A percentile compares a stretch with the other conserved stretches of the same genome.
phyloP scores from a whole-genome alignment of 2,797 vertebrate genomes.

The Chelmon rostratus region DNA sequence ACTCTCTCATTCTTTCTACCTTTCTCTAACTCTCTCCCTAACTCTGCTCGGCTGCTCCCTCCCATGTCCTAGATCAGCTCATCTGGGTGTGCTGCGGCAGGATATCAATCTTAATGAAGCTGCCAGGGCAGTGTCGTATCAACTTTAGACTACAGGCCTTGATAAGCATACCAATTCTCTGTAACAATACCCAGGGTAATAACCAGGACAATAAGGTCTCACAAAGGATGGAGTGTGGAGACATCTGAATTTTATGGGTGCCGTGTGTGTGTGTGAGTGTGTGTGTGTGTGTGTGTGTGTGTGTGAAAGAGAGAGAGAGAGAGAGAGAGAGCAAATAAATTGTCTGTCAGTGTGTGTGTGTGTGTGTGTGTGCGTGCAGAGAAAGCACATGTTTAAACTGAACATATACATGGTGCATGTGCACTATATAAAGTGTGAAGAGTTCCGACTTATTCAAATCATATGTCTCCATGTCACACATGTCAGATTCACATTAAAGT shows the following conservation, averaged over 20 bases:
- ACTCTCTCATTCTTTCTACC: conserved; percentile 50
- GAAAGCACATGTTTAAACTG: conserved; percentile 45
- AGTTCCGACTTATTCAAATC: conserved; percentile 35
- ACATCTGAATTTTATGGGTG: conserved; percentile 79
- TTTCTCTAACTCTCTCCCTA: conserved; percentile 50
- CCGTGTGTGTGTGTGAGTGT: conserved; percentile 48
- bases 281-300: conserved; percentile 20
- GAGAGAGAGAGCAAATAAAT: conserved; percentile 44
- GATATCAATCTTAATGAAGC: conserved; percentile 84
- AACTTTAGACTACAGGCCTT: conserved; percentile 80
- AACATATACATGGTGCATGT: conserved; percentile 25
- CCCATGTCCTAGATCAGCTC: conserved; percentile 70
- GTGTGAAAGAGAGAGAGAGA: not conserved
- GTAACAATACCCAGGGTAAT: conserved; percentile 81
- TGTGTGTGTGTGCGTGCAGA: conserved; percentile 8
- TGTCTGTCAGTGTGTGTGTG: conserved; percentile 30
- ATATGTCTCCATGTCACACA: conserved; percentile 36
- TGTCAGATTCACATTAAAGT: conserved; percentile 37
- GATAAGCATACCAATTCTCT: conserved; percentile 82
- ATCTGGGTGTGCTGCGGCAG: conserved; percentile 68
- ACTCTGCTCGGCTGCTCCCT: conserved; percentile 54
- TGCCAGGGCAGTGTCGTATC: conserved; percentile 77
- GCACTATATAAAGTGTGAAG: conserved; percentile 22
- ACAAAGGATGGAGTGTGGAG: conserved; percentile 79
- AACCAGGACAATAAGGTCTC: conserved; percentile 81